Evolutionary conservation across 2,888 invertebrate genomes (phyloP).

Genomic region (Pomacea canaliculata): DNA sequence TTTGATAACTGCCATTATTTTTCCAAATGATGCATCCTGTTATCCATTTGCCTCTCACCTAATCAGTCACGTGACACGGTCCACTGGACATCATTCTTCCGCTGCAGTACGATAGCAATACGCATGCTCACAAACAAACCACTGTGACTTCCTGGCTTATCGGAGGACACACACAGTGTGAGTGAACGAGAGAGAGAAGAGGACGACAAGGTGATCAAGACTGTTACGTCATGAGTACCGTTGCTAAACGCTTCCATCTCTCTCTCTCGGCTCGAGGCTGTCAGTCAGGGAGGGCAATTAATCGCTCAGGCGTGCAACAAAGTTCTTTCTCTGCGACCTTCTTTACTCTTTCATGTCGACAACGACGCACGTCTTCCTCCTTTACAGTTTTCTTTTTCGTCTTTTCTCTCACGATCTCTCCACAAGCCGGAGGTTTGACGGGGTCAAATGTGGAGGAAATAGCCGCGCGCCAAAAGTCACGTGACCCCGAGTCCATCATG

Average conservation of each 20-base stretch:
- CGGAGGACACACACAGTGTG: too few species aligned
- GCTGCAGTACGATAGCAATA: too few species aligned
- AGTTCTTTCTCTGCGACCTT: not conserved
- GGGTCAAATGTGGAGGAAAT: conserved; percentile 7
- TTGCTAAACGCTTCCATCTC: not conserved
- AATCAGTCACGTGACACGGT: too few species aligned
- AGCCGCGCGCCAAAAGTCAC: conserved; percentile 15
- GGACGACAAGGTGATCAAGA: too few species aligned
- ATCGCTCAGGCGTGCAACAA: not conserved
- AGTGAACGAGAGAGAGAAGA: too few species aligned
- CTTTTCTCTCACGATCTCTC: not conserved
- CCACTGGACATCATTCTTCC: too few species aligned
- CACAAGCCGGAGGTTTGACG: conserved; percentile 1
- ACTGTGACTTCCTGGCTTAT: too few species aligned
- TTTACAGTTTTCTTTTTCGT: not conserved
- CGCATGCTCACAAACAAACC: too few species aligned
- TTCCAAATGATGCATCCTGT: too few species aligned
- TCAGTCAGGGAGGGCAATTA: not conserved
- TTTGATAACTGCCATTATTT: too few species aligned
- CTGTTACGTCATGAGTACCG: too few species aligned
- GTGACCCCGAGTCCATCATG: conserved; percentile 27
- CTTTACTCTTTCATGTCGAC: not conserved
- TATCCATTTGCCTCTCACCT: too few species aligned
- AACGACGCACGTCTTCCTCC: not conserved
- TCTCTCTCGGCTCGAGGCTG: not conserved